Base-by-base conservation (phyloP, 1,140 invertebrate species). In the Drosophila pandora region DNA sequence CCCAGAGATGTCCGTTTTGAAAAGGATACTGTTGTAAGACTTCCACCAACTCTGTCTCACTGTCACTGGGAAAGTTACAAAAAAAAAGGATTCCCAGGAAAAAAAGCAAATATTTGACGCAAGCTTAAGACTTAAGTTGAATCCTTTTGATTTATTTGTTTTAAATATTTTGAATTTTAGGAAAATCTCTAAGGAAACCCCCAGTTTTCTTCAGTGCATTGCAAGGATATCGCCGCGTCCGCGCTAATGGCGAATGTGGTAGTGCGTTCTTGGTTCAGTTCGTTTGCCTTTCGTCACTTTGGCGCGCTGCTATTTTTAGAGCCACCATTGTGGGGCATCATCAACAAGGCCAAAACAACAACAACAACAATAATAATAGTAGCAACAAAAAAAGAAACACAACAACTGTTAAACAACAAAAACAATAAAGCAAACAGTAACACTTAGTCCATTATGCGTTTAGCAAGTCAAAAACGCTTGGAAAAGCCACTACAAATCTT, bases 401-500 rank as follows among this genome's bases (percentile, higher is more conserved):
- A 22, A 12, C 34, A 13, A 63, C 41, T 21, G 13, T 17, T 8
- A 45, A 45, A 45, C 12, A 52, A 28, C 37, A 13, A 17, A 45
- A 50, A 34, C 52, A 52, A 54, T 17, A 21, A 45, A 21, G 49
- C 54, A 34, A 59, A 67, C 62, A 54, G 50, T 72, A 72, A 72
- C 69, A 72, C 57, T 54, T 34, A 41, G 69, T 23, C 55, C 68
- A 69, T 69, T 69, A 69, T 68, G 61, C 65, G 54, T 69, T 69
- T 69, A 71, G 64, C 70, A 68, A 76, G 73, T 76, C 62, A 72
- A 75, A 75, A 76, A 68, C 48, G 39, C 68, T 52, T 72, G 68
- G 57, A 68, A 17, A 72, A 62, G 57, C 56, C 68, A 72, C 56
- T 73, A 72, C 68, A 73, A 73, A 71, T 71, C 67, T 71, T 45